These are phyloP conservation scores for Pogonus chalceus DNA, from an alignment of 1,140 invertebrate genomes.

Conservation along the genomic window DNA sequence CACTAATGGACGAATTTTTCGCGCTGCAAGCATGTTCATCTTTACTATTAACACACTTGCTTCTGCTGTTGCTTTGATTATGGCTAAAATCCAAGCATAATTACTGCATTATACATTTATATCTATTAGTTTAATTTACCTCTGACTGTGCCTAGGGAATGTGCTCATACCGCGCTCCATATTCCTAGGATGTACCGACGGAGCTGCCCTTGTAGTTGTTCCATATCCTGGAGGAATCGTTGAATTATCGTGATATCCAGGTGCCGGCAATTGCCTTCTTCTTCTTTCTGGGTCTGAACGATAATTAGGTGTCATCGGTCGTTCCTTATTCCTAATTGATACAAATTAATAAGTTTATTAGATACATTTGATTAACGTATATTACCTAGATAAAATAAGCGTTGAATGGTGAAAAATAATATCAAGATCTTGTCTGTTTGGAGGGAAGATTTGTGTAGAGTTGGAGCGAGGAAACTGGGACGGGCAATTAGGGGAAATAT, in stretches of 20 bases:
- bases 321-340: constrained; percentile 3
- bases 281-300: not conserved
- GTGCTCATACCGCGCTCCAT: not conserved
- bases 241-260: not conserved
- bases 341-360: too few species aligned
- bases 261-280: too few species aligned
- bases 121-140: too few species aligned
- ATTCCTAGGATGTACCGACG: not conserved
- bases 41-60: not conserved
- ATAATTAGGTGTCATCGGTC: not conserved
- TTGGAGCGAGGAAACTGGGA: constrained; percentile 42
- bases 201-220: not conserved
- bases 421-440: constrained; percentile 24
- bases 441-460: constrained; percentile 42
- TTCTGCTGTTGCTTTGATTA: not conserved
- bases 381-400: not conserved
- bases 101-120: too few species aligned
- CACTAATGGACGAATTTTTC: constrained; percentile 8
- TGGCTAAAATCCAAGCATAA: too few species aligned
- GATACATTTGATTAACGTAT: too few species aligned
- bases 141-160: constrained; percentile 1
- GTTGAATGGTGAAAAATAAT: constrained; percentile 1
- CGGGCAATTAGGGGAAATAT: constrained; percentile 22
- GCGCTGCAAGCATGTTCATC: not conserved
- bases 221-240: not conserved